Percentiles rank a stretch among this genome's conserved stretches.
Conservation (phyloP, 2,113 vertebrate genomes). For the Trochalopteron elliotii region DNA sequence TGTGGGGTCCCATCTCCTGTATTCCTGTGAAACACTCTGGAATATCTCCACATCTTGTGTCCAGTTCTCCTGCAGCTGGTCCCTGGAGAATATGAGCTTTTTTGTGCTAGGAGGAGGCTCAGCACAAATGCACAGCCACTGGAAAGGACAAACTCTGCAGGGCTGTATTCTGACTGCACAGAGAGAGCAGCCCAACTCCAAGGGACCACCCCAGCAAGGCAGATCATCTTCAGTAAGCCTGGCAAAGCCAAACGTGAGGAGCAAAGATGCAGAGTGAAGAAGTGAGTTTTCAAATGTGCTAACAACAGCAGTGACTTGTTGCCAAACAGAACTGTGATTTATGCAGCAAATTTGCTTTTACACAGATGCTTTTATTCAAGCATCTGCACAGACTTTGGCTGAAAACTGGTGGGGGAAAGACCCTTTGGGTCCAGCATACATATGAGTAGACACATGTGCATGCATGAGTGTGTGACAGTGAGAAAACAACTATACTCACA, state of each 20-base stretch:
- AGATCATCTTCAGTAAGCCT: background rate
- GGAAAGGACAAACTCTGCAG: background rate
- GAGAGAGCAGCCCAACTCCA: background rate
- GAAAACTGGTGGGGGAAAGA: background rate
- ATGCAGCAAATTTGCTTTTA: background rate
- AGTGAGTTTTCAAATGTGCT: background rate
- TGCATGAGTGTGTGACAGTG: background rate
- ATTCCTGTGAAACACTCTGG: background rate
- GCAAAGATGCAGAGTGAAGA: background rate
- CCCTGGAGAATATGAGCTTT: background rate
- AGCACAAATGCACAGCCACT: background rate
- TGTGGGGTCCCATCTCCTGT: accelerated
- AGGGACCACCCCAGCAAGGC: background rate
- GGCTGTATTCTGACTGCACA: background rate
- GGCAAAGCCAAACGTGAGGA: background rate
- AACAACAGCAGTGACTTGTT: background rate
- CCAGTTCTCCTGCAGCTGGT: background rate
- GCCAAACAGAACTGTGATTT: background rate
- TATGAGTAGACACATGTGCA: background rate
- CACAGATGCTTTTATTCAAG: background rate
- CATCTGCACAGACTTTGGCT: background rate
- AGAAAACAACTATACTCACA: conserved; percentile 35
- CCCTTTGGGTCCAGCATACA: background rate
- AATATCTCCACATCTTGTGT: background rate
- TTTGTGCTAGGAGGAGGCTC: background rate